phyloP scores from a whole-genome alignment of 2,888 invertebrate species.

The Hypomecis punctinalis region DNA sequence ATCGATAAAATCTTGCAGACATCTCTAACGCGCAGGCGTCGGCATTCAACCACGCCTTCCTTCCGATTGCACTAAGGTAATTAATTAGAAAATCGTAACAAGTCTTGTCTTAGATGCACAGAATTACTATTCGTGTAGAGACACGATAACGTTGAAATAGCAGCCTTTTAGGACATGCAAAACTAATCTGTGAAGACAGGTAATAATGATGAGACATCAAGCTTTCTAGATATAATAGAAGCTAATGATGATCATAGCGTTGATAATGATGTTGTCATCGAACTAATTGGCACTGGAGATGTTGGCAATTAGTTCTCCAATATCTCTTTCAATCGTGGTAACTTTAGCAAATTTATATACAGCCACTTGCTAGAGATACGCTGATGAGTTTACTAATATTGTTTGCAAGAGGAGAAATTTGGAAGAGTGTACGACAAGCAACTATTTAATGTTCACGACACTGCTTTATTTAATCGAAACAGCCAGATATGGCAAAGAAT shows the following conservation, averaged over 20 bases:
- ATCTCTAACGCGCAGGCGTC: conserved; percentile 34
- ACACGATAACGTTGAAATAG: neutral
- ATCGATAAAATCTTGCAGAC: conserved; percentile 7
- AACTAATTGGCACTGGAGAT: neutral
- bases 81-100: conserved; percentile 42
- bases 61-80: conserved; percentile 43
- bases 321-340: too few relatives aligned
- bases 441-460: too few relatives aligned
- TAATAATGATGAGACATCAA: neutral
- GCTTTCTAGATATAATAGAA: neutral
- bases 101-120: conserved; percentile 23
- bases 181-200: neutral
- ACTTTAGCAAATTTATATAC: too few relatives aligned
- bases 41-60: conserved; percentile 42
- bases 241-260: neutral
- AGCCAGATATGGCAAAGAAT: too few relatives aligned
- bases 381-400: too few relatives aligned
- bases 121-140: conserved; percentile 15
- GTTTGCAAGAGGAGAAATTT: too few relatives aligned
- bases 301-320: too few relatives aligned
- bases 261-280: neutral
- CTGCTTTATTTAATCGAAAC: too few relatives aligned
- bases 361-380: too few relatives aligned
- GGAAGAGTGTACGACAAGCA: too few relatives aligned
- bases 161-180: neutral